Base-by-base conservation (phyloP, 2,113 vertebrate genomes). In the Hemicordylus capensis region DNA sequence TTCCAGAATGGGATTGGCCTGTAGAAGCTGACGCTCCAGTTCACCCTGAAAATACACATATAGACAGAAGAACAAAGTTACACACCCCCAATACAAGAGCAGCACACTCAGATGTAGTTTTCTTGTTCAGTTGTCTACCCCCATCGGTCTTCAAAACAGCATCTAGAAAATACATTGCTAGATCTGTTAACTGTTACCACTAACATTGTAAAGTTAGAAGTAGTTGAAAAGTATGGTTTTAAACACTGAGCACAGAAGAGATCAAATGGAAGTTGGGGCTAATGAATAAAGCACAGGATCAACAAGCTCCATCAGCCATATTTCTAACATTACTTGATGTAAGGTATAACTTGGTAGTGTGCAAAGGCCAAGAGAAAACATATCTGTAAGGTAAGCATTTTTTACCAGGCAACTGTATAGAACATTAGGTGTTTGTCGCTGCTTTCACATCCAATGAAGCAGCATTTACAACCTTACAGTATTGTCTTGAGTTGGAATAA, bases 1-100 rank as follows among this genome's bases (percentile, higher is more conserved):
- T 89, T 99, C 99, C 84, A 99, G 96, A 88, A 99, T 99, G 90
- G 99, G 99, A 93, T 99, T 99, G 39, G 98, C 98, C 95, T 99
- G 99, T 80, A 99, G 96, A 88, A 99, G 98, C 91, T 99, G 98
- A 44, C 98, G 97, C 85, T 99, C 99, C 95, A 99, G 92, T 95
- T 99, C 99, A 46, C 98, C 98, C 99, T 99, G 80, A 5, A 95
- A 96, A 81, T 89, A 91, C 88, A 70, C 64, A 94, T 79, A 93
- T 0, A 94, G 56, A 94, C 0, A 94, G 34, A 95, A 37, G 89
- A 64, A 85, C 0, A 89, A 3, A 90, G 1, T 73, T 4, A 15
- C 44, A 46, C 81, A 20, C 92, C 28, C 77, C 54, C 81, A 31
- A 73, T 8, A 39, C 61, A 58, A 4, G n/a, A 93, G 3, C 1